Evolutionary conservation across 2,888 invertebrate genomes (phyloP), one percentile per base, ranked within the genome.

Genomic region (Eupithecia abbreviata): DNA sequence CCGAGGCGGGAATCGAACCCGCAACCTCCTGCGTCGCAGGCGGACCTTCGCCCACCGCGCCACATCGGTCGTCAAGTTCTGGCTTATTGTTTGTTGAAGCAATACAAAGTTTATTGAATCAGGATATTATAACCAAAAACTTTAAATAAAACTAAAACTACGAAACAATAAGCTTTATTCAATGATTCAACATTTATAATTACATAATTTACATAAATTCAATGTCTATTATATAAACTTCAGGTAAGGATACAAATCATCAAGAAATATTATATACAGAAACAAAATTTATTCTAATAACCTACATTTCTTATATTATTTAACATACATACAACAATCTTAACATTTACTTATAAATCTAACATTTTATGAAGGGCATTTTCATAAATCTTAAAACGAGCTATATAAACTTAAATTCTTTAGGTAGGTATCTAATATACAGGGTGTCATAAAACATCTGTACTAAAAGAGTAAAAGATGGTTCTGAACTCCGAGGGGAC

Each of bases 91-190:
- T 62, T 15, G 3, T 30, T 12, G 1, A 62, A 30, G 2, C 62
- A 30, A 62, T 30, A 10, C 62, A 62, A 62, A 62, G 18, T 18
- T 2, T 4, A 12, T 58, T 62, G 18, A 4, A 10, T 30, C 12
- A 62, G 10, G 62, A 62, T 62, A 30, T 30, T 30, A 30, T 30
- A 62, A 58, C 9, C 9, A 9, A 58, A 58, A 62, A 10, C 10
- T 62, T 43, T 47, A 58, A 80, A 76, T 71, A 73, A 71, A 77
- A 80, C 67, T 2, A 68, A 1, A 49, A 62, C 70, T 76, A 80
- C 83, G 83, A 88, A 88, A 87, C 80, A 83, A 82, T 88, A 88
- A 86, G 82, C 82, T 82, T 87, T 87, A 86, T 86, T 88, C 84
- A 62, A 84, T 85, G 80, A 82, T 84, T 79, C 84, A 88, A 88